These are phyloP conservation scores for Lamprotornis superbus DNA, from an alignment of 2,113 vertebrate species.

Conservation along the genomic window DNA sequence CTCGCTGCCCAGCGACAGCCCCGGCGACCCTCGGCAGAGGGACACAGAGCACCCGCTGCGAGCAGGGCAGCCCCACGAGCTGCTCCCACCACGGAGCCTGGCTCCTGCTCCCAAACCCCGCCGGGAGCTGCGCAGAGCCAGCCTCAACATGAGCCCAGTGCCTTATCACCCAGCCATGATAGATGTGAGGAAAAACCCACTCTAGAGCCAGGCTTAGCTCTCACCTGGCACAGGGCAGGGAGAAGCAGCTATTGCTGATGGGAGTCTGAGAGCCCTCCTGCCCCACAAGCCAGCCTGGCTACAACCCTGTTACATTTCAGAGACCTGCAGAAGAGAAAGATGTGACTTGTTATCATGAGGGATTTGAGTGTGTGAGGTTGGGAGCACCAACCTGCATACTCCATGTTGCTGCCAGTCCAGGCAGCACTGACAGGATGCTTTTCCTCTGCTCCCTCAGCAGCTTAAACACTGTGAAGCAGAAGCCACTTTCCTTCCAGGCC, in stretches of 20 bases:
- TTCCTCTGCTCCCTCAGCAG: not conserved
- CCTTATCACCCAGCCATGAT: constrained; percentile 80
- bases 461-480: not conserved
- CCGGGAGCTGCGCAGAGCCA: constrained; percentile 80
- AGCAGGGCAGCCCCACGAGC: constrained; percentile 54
- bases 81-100: constrained; percentile 30
- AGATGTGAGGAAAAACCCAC: constrained; percentile 88
- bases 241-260: accelerated
- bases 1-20: constrained; percentile 83
- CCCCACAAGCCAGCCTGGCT: not conserved
- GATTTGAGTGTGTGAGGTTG: not conserved
- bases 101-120: constrained; percentile 74
- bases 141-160: constrained; percentile 70
- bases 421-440: not conserved
- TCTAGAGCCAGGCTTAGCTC: constrained; percentile 45
- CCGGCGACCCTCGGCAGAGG: constrained; percentile 76
- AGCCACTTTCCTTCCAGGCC: not conserved
- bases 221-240: not conserved
- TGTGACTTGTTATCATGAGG: accelerated
- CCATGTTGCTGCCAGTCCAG: not conserved
- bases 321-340: not conserved
- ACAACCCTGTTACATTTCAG: not conserved
- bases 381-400: not conserved
- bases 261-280: not conserved
- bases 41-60: constrained; percentile 56